These are phyloP conservation scores for Taxidea taxus DNA, from an alignment of 2,113 vertebrate species.

Conservation along the genomic window DNA sequence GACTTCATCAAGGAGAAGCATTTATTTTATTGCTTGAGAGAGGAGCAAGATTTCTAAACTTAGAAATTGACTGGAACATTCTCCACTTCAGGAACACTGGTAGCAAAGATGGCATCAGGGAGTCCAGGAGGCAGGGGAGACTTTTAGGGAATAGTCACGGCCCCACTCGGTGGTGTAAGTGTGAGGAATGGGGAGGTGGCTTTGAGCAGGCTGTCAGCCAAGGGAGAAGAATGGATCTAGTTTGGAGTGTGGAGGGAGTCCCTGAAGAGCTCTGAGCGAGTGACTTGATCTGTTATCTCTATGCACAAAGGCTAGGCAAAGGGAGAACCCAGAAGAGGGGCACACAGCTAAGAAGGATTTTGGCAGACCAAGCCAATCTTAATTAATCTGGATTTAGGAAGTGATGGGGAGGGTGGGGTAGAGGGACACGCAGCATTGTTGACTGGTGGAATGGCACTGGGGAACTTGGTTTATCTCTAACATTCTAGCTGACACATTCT, in stretches of 20 bases:
- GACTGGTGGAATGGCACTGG: not conserved
- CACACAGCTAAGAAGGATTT: not conserved
- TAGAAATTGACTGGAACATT: not conserved
- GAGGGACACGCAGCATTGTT: not conserved
- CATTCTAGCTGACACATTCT: not conserved
- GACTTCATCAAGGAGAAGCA: not conserved
- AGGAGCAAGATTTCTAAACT: not conserved
- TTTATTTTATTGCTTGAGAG: not conserved
- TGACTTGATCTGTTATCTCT: not conserved
- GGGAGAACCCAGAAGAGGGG: not conserved
- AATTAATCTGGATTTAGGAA: not conserved
- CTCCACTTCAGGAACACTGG: not conserved
- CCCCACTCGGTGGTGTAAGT: not conserved
- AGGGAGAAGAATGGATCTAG: not conserved
- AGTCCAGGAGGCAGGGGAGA: not conserved
- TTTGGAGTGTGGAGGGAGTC: not conserved
- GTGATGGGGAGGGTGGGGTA: not conserved
- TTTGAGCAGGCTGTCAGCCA: not conserved
- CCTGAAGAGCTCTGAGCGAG: not conserved
- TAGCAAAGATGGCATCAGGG: not conserved
- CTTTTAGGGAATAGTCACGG: not conserved
- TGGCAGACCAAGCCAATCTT: not conserved
- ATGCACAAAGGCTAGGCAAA: not conserved
- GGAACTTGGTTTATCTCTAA: not conserved
- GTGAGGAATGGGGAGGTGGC: not conserved